These are phyloP conservation scores for Pycnomerus fuliginosus DNA, from an alignment of 2,888 invertebrate species.

Conservation along the genomic window DNA sequence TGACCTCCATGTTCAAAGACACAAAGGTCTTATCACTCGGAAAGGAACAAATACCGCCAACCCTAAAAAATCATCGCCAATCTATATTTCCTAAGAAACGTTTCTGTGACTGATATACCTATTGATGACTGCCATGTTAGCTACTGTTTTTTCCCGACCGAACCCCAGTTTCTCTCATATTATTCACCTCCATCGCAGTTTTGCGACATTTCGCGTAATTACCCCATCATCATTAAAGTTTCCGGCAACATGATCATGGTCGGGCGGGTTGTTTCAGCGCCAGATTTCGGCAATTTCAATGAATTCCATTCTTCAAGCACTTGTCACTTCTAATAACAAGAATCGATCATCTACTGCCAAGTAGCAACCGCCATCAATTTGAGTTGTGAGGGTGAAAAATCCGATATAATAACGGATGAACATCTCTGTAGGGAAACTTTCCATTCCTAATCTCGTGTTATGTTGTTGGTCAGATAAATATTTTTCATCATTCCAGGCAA, in stretches of 20 bases:
- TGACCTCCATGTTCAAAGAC: constrained; percentile 52
- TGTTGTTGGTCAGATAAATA: constrained; percentile 7
- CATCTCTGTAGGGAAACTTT: constrained; percentile 19
- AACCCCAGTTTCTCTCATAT: no score
- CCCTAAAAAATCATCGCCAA: constrained; percentile 50
- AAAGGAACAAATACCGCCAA: constrained; percentile 48
- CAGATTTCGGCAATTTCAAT: no score
- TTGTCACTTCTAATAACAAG: constrained; percentile 12
- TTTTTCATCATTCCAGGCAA: no score
- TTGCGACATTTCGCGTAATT: no score
- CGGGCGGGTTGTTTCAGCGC: no score
- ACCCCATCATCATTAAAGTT: no score
- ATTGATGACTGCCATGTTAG: no score
- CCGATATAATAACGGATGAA: constrained; percentile 23
- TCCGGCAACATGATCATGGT: no score
- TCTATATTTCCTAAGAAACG: no score
- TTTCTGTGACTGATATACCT: no score
- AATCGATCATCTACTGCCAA: constrained; percentile 17
- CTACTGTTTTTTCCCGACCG: no score
- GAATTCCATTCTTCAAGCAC: constrained; percentile 4
- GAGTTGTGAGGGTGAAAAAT: constrained; percentile 19
- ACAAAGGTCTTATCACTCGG: constrained; percentile 53
- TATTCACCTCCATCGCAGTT: no score
- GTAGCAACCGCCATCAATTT: constrained; percentile 14
- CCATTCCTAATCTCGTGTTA: constrained; percentile 20